A percentile compares a stretch with the other conserved stretches of the same genome.
Conservation (phyloP, 2,888 invertebrate genomes). For the Metallyticus violacea region DNA sequence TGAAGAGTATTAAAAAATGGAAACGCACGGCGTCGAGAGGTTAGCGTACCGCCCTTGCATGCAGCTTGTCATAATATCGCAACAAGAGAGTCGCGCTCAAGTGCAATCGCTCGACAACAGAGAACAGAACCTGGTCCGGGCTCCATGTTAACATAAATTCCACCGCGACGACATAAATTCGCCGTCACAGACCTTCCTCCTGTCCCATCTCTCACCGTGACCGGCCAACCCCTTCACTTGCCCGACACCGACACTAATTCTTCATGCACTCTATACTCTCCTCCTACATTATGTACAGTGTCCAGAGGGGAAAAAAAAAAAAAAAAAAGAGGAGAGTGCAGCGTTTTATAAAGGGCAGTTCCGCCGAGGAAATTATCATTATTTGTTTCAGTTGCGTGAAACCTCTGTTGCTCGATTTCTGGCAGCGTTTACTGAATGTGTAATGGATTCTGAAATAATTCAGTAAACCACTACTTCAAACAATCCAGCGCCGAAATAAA, state of each 20-base stretch:
- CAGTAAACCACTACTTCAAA: too few species aligned
- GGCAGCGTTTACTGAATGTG: background rate
- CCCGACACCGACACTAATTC: background rate
- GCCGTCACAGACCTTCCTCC: background rate
- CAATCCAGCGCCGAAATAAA: too few species aligned
- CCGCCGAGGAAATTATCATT: background rate
- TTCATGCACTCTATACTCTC: background rate
- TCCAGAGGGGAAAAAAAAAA: too few species aligned
- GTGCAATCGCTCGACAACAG: background rate
- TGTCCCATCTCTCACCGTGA: background rate
- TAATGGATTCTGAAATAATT: too few species aligned
- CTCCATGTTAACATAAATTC: background rate
- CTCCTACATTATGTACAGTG: background rate
- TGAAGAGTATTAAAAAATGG: background rate
- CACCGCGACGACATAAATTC: conserved; percentile 3
- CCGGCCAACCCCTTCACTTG: background rate
- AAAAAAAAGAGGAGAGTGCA: background rate
- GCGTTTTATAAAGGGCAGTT: background rate
- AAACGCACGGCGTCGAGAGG: background rate
- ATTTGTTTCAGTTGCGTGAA: background rate
- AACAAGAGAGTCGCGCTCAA: background rate
- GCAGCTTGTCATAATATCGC: background rate
- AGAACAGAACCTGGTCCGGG: background rate
- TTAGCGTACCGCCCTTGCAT: background rate
- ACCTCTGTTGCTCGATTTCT: background rate